These are phyloP conservation scores for Cacatua alba DNA, from an alignment of 2,113 vertebrate species.

Conservation along the genomic window DNA sequence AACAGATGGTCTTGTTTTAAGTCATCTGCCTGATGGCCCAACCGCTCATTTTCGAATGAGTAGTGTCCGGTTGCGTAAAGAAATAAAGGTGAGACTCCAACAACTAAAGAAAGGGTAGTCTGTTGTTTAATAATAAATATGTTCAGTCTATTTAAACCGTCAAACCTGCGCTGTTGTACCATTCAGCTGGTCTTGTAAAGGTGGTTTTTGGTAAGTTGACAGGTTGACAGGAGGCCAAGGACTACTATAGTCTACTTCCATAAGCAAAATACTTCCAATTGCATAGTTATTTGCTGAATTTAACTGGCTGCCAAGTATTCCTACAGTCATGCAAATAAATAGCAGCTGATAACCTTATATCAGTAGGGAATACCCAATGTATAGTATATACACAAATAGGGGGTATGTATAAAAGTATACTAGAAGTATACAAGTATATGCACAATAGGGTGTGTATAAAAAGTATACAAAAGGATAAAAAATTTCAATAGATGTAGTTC, in stretches of 20 bases:
- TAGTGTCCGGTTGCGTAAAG: constrained; percentile 92
- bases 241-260: neutral
- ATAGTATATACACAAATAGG: neutral
- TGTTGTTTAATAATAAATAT: neutral
- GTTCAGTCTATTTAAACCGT: neutral
- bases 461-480: neutral
- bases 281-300: neutral
- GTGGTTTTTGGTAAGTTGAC: accelerated
- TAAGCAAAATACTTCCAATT: neutral
- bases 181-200: neutral
- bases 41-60: constrained; percentile 98
- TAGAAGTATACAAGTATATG: too few relatives aligned
- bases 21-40: constrained; percentile 94
- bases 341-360: neutral
- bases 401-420: neutral
- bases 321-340: neutral
- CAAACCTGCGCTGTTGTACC: neutral
- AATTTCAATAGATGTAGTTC: neutral
- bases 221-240: neutral
- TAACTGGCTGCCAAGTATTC: neutral
- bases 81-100: constrained; percentile 87
- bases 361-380: neutral
- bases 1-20: constrained; percentile 93
- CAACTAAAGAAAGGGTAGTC: neutral
- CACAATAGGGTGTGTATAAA: neutral